Percentiles rank a stretch among this genome's conserved stretches.
These are phyloP conservation scores for Apamea epomidion DNA, from an alignment of 2,888 invertebrate species.

Conservation along the genomic window DNA sequence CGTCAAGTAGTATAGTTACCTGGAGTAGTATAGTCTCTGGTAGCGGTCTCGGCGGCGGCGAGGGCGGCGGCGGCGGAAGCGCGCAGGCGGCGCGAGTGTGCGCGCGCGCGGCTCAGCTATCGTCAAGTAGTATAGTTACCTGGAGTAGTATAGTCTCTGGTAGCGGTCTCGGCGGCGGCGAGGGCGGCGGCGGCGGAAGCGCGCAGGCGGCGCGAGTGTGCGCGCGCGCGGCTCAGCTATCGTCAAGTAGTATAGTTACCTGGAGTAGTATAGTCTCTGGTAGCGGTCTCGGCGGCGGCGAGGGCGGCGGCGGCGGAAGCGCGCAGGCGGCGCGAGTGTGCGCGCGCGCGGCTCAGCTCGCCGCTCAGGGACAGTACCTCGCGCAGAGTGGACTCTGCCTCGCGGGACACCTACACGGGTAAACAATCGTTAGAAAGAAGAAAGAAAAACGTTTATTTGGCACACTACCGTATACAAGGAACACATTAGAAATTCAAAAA, in stretches of 20 bases:
- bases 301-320: constrained; percentile 83
- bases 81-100: constrained; percentile 81
- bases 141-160: constrained; percentile 69
- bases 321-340: constrained; percentile 81
- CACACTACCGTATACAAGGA: neutral
- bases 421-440: neutral
- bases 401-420: constrained; percentile 80
- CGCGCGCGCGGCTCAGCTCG: constrained; percentile 78
- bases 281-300: constrained; percentile 82
- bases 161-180: constrained; percentile 82
- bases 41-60: constrained; percentile 82
- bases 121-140: constrained; percentile 10
- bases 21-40: constrained; percentile 69
- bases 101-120: constrained; percentile 77
- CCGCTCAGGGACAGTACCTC: constrained; percentile 77
- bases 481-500: neutral
- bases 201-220: constrained; percentile 50
- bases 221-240: neutral
- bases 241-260: constrained; percentile 10
- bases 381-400: constrained; percentile 80
- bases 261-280: constrained; percentile 69
- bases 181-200: constrained; percentile 83
- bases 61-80: constrained; percentile 83
- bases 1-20: constrained; percentile 10
- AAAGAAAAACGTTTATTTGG: too few relatives aligned